These are phyloP conservation scores for Eclectus roratus DNA, from an alignment of 2,113 vertebrate genomes.

Conservation along the genomic window DNA sequence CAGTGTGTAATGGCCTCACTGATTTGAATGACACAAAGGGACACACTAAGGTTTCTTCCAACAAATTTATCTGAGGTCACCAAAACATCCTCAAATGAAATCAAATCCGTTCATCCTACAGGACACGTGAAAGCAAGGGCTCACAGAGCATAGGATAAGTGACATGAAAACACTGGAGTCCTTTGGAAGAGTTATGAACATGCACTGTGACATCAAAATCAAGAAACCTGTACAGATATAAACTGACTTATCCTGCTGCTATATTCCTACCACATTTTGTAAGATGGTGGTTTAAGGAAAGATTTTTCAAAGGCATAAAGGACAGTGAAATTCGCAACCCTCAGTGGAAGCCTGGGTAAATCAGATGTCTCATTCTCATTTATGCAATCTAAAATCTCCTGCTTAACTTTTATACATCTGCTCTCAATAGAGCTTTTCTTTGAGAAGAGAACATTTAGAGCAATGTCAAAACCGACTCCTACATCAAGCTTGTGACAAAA, in stretches of 20 bases:
- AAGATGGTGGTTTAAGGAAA: background rate
- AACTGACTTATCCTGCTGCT: background rate
- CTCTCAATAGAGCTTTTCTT: slow-evolving; percentile 58
- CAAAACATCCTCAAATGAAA: background rate
- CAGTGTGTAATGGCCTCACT: background rate
- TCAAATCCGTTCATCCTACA: background rate
- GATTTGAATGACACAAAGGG: background rate
- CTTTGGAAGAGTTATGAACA: background rate
- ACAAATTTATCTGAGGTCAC: background rate
- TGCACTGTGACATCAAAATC: rapidly evolving
- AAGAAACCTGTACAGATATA: background rate
- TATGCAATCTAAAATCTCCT: slow-evolving; percentile 37
- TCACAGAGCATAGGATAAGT: background rate
- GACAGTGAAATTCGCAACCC: slow-evolving; percentile 1
- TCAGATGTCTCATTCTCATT: slow-evolving; percentile 50
- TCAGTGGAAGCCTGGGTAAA: slow-evolving; percentile 31
- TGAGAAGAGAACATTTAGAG: slow-evolving; percentile 45
- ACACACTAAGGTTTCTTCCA: background rate
- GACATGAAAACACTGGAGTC: background rate
- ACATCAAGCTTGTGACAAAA: slow-evolving; percentile 63
- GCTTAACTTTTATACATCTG: slow-evolving; percentile 45
- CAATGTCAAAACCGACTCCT: slow-evolving; percentile 66
- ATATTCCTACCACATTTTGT: background rate
- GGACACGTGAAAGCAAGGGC: background rate
- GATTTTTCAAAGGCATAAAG: slow-evolving; percentile 44